These are phyloP conservation scores for Anoura caudifer DNA, from an alignment of 2,113 vertebrate species.

Conservation along the genomic window DNA sequence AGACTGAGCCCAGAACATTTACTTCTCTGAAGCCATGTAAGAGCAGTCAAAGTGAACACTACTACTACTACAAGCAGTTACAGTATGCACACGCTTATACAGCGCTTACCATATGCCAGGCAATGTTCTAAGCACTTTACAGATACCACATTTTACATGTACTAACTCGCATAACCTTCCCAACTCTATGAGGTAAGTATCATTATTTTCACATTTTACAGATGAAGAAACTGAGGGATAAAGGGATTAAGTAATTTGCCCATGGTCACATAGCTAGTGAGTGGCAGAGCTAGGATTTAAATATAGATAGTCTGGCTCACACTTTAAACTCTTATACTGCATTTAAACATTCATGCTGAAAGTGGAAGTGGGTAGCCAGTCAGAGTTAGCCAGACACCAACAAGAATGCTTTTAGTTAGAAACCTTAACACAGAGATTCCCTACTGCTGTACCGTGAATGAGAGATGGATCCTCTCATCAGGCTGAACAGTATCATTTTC, in stretches of 20 bases:
- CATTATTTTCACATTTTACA: not conserved
- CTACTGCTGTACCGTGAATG: not conserved
- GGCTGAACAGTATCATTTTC: not conserved
- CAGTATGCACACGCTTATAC: not conserved
- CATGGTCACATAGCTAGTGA: not conserved
- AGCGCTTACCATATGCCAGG: not conserved
- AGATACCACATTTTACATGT: not conserved
- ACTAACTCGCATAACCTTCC: not conserved
- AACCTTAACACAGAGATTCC: not conserved
- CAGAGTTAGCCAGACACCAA: not conserved
- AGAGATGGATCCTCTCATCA: not conserved
- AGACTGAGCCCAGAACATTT: not conserved
- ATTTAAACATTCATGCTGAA: not conserved
- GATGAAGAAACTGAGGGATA: conserved; percentile 22
- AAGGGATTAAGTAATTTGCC: not conserved
- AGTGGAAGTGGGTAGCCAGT: not conserved
- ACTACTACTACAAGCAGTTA: not conserved
- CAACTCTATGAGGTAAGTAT: not conserved
- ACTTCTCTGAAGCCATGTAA: not conserved
- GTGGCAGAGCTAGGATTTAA: not conserved
- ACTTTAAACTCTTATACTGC: not conserved
- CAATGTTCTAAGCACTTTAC: not conserved
- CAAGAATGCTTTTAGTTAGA: not conserved
- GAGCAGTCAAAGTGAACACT: fast-evolving
- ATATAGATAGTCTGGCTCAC: not conserved